Evolutionary conservation across 37 sponge, comb jelly and placozoan species (phyloP).

Genomic region (Diacarnus erythraeanus): DNA sequence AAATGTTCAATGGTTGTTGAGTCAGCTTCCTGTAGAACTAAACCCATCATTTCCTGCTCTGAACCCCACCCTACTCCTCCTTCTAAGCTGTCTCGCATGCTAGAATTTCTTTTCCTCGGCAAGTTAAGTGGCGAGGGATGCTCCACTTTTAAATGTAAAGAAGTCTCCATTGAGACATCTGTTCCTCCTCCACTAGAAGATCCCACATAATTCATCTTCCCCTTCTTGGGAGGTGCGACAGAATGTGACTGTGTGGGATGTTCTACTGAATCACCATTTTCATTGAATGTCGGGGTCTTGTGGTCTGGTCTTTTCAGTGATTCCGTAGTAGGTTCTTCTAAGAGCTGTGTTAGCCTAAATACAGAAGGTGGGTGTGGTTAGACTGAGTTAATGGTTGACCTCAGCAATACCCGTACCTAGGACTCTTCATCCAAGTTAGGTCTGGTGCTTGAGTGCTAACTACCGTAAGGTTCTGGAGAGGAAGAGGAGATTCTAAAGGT

Average conservation of each 20-base stretch:
- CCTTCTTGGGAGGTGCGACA: neutral
- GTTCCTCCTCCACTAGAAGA: neutral
- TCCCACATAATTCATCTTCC: neutral
- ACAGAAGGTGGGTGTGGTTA: too few relatives aligned
- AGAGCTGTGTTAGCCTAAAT: slow-evolving; percentile 17
- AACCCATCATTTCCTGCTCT: slow-evolving; percentile 11
- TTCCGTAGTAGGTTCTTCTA: slow-evolving; percentile 22
- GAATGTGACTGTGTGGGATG: neutral
- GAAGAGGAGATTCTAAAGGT: neutral
- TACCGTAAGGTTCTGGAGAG: slow-evolving; percentile 54
- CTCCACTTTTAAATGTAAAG: neutral
- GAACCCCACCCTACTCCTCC: neutral
- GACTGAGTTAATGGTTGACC: too few relatives aligned
- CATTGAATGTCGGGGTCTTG: neutral
- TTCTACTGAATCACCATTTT: neutral
- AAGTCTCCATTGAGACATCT: neutral
- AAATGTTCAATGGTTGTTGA: slow-evolving; percentile 45
- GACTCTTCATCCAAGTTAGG: slow-evolving; percentile 66
- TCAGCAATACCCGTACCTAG: slow-evolving; percentile 35
- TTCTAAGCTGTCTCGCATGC: slow-evolving; percentile 23
- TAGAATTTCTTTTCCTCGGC: slow-evolving; percentile 8
- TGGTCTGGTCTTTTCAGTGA: neutral
- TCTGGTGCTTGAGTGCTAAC: slow-evolving; percentile 66
- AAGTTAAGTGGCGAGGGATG: neutral
- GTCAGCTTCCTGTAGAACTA: slow-evolving; percentile 76